Conservation (phyloP, 2,888 invertebrate species). For the Gasteruption jaculator region DNA sequence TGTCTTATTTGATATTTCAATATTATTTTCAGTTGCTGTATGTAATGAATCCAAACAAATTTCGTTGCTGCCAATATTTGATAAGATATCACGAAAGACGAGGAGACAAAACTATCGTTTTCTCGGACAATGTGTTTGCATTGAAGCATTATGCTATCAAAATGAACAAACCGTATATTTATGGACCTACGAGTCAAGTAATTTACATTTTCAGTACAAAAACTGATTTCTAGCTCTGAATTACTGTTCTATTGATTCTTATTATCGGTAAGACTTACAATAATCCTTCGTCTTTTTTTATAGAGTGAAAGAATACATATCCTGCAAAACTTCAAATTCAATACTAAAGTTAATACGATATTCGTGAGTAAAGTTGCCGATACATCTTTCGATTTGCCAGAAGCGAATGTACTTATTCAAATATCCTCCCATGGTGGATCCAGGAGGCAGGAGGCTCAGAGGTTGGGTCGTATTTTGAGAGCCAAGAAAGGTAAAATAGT, state of each 20-base stretch:
- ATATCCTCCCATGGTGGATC: constrained; percentile 99
- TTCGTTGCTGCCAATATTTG: constrained; percentile 92
- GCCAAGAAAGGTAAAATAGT: constrained; percentile 79
- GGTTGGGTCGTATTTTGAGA: constrained; percentile 91
- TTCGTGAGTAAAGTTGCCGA: constrained; percentile 99
- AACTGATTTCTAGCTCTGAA: background rate
- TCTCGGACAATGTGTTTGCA: constrained; percentile 99
- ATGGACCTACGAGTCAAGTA: constrained; percentile 87
- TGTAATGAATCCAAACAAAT: constrained; percentile 99
- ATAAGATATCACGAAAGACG: constrained; percentile 87
- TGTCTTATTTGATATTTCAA: constrained; percentile 8
- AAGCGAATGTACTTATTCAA: constrained; percentile 98
- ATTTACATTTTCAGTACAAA: constrained; percentile 11
- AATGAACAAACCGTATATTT: constrained; percentile 97
- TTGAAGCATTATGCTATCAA: constrained; percentile 95
- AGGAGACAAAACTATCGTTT: constrained; percentile 98
- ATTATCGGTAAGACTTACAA: background rate
- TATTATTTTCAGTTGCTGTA: constrained; percentile 65
- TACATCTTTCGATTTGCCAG: constrained; percentile 98
- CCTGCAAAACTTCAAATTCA: constrained; percentile 97
- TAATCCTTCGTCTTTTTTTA: constrained; percentile 20
- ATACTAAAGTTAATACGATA: constrained; percentile 95
- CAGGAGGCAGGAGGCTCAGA: constrained; percentile 94
- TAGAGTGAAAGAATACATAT: constrained; percentile 96
- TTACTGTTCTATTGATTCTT: background rate